Percentiles rank a stretch among this genome's conserved stretches.
phyloP scores from a whole-genome alignment of 2,113 vertebrate genomes.

The Gallinago undulata region DNA sequence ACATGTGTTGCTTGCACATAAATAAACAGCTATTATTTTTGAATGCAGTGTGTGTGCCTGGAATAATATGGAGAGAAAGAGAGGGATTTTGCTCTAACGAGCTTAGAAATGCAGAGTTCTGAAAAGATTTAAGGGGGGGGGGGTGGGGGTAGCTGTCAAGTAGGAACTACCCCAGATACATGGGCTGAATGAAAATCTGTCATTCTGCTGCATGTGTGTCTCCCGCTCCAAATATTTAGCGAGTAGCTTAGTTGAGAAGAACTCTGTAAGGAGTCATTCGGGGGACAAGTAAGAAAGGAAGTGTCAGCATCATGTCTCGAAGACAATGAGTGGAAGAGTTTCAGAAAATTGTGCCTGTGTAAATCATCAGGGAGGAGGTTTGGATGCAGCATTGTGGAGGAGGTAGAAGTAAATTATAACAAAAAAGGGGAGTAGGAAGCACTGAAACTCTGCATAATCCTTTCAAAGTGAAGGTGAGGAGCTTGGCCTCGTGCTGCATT shows the following conservation, averaged over 20 bases:
- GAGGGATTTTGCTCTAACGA: background rate
- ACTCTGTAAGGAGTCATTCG: conserved; percentile 1
- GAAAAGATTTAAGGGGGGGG: conserved; percentile 1
- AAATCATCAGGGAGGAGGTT: conserved; percentile 18
- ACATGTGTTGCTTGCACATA: conserved; percentile 31
- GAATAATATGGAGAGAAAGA: conserved; percentile 6
- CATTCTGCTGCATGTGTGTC: background rate
- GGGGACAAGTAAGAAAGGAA: conserved; percentile 37
- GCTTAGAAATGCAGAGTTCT: conserved; percentile 9
- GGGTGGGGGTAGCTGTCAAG: conserved; percentile 14
- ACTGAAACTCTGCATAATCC: background rate
- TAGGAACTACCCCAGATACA: conserved; percentile 36
- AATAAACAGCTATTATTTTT: conserved; percentile 50
- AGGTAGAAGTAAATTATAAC: background rate
- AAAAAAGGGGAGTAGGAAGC: background rate
- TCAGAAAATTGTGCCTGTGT: conserved; percentile 10
- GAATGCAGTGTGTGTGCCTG: conserved; percentile 35
- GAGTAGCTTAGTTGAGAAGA: background rate
- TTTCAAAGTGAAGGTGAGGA: background rate
- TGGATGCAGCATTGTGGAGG: background rate
- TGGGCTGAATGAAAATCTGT: conserved; percentile 28
- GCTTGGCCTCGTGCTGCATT: fast-evolving
- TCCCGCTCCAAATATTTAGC: background rate
- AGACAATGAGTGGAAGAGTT: conserved; percentile 51
- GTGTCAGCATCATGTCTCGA: background rate